phyloP scores from a whole-genome alignment of 2,797 vertebrate genomes.

The Propithecus deckenii region DNA sequence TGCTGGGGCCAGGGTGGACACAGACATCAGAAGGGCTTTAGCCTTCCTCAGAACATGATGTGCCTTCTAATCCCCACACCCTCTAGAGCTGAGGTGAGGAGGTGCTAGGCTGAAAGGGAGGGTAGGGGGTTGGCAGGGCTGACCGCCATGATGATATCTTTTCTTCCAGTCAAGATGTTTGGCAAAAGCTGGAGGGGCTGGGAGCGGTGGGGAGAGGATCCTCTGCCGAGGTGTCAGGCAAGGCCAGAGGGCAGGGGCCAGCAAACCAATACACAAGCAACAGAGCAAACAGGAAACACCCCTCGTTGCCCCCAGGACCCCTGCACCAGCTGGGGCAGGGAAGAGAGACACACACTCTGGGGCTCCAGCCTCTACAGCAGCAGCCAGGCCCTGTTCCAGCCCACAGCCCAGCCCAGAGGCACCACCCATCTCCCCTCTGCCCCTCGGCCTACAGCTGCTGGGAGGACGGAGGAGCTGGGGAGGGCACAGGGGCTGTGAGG shows the following conservation, averaged over 20 bases:
- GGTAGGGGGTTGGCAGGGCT: background rate
- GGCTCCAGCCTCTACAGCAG: background rate
- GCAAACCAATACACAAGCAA: background rate
- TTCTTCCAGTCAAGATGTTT: slow-evolving; percentile 63
- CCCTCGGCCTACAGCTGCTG: background rate
- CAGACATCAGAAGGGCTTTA: background rate
- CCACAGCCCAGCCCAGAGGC: background rate
- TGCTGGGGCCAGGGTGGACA: background rate
- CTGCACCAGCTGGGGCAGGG: background rate
- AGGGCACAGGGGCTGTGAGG: background rate
- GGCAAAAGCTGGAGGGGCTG: slow-evolving; percentile 47
- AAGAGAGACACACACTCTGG: background rate
- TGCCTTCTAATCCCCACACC: background rate
- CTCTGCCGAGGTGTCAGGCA: slow-evolving; percentile 48
- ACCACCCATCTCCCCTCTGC: background rate
- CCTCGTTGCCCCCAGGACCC: background rate
- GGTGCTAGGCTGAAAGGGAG: background rate
- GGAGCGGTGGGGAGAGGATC: background rate
- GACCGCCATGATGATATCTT: background rate
- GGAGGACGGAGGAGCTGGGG: background rate
- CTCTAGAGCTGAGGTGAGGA: background rate
- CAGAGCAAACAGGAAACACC: slow-evolving; percentile 49
- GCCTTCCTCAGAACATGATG: background rate
- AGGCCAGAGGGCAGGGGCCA: slow-evolving; percentile 70
- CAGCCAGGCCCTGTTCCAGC: background rate